A percentile compares a stretch with the other conserved stretches of the same genome.
phyloP scores from a whole-genome alignment of 2,797 vertebrate species.

The Crax fasciolata region DNA sequence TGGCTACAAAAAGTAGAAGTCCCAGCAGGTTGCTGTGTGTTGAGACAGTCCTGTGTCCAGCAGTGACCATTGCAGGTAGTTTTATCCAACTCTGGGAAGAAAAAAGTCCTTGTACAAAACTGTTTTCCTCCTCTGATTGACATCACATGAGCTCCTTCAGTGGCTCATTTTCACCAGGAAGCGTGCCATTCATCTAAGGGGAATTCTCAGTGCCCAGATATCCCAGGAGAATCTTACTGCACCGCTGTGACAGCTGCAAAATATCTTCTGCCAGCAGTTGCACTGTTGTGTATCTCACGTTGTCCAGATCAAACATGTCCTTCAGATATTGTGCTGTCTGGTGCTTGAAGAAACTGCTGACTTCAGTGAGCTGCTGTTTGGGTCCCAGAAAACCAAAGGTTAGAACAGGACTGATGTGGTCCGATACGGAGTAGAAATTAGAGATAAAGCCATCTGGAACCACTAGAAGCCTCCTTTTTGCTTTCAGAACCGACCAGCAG shows the following conservation, averaged over 20 bases:
- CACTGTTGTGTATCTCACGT: conserved; percentile 92
- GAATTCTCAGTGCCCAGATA: conserved; percentile 89
- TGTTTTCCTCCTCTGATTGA: not conserved
- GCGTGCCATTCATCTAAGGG: conserved; percentile 87
- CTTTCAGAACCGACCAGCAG: conserved; percentile 98
- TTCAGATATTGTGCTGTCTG: conserved; percentile 97
- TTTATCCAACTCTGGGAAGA: conserved; percentile 6
- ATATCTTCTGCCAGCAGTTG: conserved; percentile 93
- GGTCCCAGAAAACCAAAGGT: conserved; percentile 97
- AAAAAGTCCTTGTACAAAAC: conserved; percentile 24
- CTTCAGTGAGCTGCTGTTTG: conserved; percentile 93
- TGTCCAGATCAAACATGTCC: conserved; percentile 98
- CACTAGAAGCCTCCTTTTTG: conserved; percentile 97
- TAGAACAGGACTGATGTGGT: conserved; percentile 97
- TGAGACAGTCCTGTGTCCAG: not conserved
- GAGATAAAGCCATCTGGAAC: conserved; percentile 99
- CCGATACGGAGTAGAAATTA: conserved; percentile 99
- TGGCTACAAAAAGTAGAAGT: conserved; percentile 45
- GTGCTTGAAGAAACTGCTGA: conserved; percentile 98
- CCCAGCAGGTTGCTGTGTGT: not conserved
- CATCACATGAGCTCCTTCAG: conserved; percentile 71
- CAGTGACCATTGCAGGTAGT: not conserved
- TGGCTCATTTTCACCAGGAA: conserved; percentile 73
- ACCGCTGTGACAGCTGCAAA: conserved; percentile 93
- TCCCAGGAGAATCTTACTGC: conserved; percentile 94